These are phyloP conservation scores for rat (Rattus norvegicus) DNA, from an alignment of 2,113 vertebrate species.

Conservation along the genomic window DNA sequence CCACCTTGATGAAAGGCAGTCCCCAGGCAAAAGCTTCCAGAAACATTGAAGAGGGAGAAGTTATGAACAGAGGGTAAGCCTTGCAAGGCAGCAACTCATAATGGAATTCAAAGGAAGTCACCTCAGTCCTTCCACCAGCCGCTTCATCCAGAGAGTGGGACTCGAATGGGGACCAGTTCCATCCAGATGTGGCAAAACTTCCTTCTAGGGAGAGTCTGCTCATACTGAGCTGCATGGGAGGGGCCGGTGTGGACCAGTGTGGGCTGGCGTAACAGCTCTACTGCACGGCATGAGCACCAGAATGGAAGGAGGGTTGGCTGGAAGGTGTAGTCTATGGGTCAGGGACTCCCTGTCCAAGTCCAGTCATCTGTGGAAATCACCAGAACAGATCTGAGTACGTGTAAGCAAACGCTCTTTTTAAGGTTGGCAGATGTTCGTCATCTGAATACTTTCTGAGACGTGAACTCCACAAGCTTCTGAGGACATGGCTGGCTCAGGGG, in stretches of 20 bases:
- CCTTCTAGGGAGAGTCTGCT: too few species aligned
- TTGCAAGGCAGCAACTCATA: too few species aligned
- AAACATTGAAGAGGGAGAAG: not conserved
- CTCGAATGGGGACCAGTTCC: not conserved
- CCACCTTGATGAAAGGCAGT: not conserved
- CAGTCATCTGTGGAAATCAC: not conserved
- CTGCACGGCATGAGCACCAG: fast-evolving
- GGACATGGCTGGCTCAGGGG: fast-evolving
- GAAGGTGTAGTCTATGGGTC: not conserved
- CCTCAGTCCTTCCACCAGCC: not conserved
- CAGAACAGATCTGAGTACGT: not conserved
- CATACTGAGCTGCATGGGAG: not conserved
- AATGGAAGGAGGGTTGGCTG: fast-evolving
- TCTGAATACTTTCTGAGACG: too few species aligned
- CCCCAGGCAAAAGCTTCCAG: not conserved
- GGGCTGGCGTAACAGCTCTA: not conserved
- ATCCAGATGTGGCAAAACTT: too few species aligned
- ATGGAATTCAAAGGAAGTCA: not conserved
- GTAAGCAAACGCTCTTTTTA: fast-evolving
- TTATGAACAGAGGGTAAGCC: not conserved
- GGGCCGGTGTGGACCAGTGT: not conserved
- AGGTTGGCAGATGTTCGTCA: fast-evolving
- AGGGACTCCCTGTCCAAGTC: fast-evolving
- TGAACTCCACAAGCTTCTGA: not conserved
- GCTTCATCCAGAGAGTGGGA: too few species aligned